Conservation (phyloP, 2,888 invertebrate genomes). For the Drosophila tripunctata region DNA sequence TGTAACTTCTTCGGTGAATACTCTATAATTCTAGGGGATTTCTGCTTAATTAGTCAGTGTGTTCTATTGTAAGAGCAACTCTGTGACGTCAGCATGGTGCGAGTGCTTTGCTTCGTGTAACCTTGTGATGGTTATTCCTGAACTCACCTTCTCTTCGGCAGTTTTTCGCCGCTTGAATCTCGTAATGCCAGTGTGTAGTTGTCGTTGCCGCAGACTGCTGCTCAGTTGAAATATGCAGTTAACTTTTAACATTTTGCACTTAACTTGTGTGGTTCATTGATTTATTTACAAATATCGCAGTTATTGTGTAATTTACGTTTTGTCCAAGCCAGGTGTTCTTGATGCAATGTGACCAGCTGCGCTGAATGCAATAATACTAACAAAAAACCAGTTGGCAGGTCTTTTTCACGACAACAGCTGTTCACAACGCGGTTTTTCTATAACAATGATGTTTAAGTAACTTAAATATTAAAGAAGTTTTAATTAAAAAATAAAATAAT, state of each 20-base stretch:
- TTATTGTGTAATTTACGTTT: conserved; percentile 49
- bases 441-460: no score
- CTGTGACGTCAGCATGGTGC: conserved; percentile 27
- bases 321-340: background rate
- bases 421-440: background rate
- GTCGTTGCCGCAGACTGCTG: conserved; percentile 17
- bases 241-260: conserved; percentile 49
- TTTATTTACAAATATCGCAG: conserved; percentile 7
- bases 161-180: conserved; percentile 87
- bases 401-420: background rate
- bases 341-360: conserved; percentile 24
- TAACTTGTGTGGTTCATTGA: conserved; percentile 6
- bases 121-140: conserved; percentile 3
- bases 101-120: background rate
- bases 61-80: background rate
- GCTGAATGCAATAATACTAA: background rate
- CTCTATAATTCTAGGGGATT: conserved; percentile 86
- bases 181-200: conserved; percentile 69
- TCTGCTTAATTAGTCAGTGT: conserved; percentile 81
- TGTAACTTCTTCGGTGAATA: conserved; percentile 84
- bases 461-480: no score
- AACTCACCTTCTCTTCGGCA: conserved; percentile 87
- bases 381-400: background rate
- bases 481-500: no score
- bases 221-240: conserved; percentile 28